phyloP scores from a whole-genome alignment of 1,140 invertebrate genomes.

The Procambarus clarkii region DNA sequence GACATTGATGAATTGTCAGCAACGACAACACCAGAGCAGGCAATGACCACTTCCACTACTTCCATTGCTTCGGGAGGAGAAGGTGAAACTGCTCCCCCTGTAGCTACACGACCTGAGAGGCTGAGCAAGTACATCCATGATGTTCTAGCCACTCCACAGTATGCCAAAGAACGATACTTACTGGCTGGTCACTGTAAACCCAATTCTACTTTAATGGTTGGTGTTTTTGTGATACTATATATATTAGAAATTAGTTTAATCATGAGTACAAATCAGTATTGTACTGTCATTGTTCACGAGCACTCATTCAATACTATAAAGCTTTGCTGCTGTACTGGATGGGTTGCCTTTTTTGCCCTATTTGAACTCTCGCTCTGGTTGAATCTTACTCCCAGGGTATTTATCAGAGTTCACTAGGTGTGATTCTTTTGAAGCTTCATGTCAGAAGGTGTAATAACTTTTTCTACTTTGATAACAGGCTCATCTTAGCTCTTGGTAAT shows the following conservation, averaged over 20 bases:
- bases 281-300: too few species aligned
- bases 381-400: too few species aligned
- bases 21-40: constrained; percentile 48
- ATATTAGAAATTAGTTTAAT: neutral
- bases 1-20: constrained; percentile 61
- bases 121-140: constrained; percentile 63
- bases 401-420: too few species aligned
- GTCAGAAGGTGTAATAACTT: too few species aligned
- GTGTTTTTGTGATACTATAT: neutral
- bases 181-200: constrained; percentile 51
- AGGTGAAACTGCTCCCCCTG: neutral
- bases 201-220: constrained; percentile 60
- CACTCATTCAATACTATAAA: too few species aligned
- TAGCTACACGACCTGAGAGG: constrained; percentile 58
- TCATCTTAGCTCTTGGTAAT: too few species aligned
- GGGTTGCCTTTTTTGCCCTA: too few species aligned
- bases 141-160: constrained; percentile 63
- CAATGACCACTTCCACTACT: constrained; percentile 53
- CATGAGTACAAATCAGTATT: too few species aligned
- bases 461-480: too few species aligned
- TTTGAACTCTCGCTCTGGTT: too few species aligned
- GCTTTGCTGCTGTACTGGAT: too few species aligned
- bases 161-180: constrained; percentile 62
- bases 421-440: too few species aligned
- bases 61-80: constrained; percentile 38